These are phyloP conservation scores for Luscinia luscinia DNA, from an alignment of 2,797 vertebrate species.

Conservation along the genomic window DNA sequence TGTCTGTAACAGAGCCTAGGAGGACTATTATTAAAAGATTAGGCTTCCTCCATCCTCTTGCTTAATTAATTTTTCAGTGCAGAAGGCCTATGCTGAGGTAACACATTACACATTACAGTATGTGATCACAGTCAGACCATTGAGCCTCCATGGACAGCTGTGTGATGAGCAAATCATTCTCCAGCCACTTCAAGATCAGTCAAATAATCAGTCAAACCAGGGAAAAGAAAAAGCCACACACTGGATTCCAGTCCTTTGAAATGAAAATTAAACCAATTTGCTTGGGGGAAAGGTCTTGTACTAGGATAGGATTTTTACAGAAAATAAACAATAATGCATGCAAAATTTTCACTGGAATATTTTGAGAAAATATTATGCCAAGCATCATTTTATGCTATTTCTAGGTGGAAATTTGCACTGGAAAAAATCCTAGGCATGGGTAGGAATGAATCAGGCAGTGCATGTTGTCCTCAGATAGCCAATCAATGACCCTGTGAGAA, in stretches of 20 bases:
- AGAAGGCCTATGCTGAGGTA: not conserved
- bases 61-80: not conserved
- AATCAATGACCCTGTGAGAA: not conserved
- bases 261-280: not conserved
- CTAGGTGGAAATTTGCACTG: not conserved
- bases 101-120: not conserved
- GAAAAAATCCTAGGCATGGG: not conserved
- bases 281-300: not conserved
- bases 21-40: constrained; percentile 39
- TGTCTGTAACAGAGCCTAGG: constrained; percentile 9
- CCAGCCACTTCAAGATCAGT: not conserved
- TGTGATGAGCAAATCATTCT: not conserved
- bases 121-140: not conserved
- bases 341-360: not conserved
- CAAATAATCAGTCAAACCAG: not conserved
- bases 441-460: not conserved
- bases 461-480: not conserved
- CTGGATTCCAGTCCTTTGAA: not conserved
- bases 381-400: not conserved
- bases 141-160: not conserved
- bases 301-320: not conserved
- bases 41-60: not conserved
- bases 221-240: not conserved
- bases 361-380: not conserved
- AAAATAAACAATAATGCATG: not conserved